Conservation (phyloP, 53 echinoderm and acorn worm species). For the Henricia sp. region DNA sequence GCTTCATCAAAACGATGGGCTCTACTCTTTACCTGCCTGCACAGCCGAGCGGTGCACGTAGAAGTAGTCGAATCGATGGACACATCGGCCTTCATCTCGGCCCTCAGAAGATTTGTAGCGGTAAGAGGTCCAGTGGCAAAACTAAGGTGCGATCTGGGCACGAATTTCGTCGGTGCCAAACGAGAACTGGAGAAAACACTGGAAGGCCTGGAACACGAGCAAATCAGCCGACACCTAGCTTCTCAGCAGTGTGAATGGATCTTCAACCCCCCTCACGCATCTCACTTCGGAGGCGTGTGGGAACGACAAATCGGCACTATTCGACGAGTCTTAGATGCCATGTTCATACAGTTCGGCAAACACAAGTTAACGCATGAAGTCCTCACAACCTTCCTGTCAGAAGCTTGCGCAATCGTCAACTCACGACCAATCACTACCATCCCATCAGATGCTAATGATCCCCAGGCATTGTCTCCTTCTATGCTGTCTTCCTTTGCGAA, state of each 20-base stretch:
- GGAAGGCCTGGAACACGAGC: background rate
- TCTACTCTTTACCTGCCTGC: constrained; percentile 48
- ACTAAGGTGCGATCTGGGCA: constrained; percentile 69
- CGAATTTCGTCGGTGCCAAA: constrained; percentile 84
- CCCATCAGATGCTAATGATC: constrained; percentile 58
- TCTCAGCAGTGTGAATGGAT: constrained; percentile 39
- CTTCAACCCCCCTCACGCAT: too few species aligned
- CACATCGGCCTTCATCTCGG: constrained; percentile 65
- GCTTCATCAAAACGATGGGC: constrained; percentile 64
- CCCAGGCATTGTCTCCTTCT: constrained; percentile 31
- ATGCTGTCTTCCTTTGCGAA: too few species aligned
- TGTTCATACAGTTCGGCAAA: too few species aligned
- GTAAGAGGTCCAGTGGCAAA: constrained; percentile 62
- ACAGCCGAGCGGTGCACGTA: constrained; percentile 50
- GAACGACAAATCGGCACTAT: too few species aligned
- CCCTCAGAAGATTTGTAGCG: constrained; percentile 61
- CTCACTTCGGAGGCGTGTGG: too few species aligned
- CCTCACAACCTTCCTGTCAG: too few species aligned
- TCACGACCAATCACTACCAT: too few species aligned
- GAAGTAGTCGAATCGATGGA: constrained; percentile 58
- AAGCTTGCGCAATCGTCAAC: too few species aligned
- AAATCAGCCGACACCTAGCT: background rate
- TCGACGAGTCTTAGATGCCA: too few species aligned
- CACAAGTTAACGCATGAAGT: too few species aligned
- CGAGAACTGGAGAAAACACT: background rate